Evolutionary conservation across 1,140 invertebrate species (phyloP).

Genomic region (Tetragnatha versicolor): DNA sequence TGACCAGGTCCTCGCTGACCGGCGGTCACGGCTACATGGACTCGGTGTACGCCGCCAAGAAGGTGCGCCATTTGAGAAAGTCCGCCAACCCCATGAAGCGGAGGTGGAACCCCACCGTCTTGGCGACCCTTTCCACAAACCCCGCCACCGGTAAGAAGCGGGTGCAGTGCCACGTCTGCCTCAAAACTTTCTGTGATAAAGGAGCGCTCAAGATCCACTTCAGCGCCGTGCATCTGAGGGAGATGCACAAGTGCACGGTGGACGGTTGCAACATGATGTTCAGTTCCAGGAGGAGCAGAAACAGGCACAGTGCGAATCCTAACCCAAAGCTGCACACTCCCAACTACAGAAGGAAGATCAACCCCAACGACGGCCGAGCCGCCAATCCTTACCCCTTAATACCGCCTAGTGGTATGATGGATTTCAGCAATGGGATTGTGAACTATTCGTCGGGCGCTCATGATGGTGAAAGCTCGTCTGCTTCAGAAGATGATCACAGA

Average conservation of each 20-base stretch:
- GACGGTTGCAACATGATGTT: constrained; percentile 99
- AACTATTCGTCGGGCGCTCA: constrained; percentile 6
- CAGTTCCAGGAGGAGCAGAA: constrained; percentile 92
- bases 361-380: constrained; percentile 88
- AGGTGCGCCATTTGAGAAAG: constrained; percentile 72
- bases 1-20: constrained; percentile 53
- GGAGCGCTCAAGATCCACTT: constrained; percentile 99
- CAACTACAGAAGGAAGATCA: constrained; percentile 88
- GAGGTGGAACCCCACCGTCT: constrained; percentile 87
- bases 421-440: constrained; percentile 24
- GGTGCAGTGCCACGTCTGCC: constrained; percentile 96
- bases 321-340: constrained; percentile 98
- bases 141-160: constrained; percentile 92
- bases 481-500: constrained; percentile 21
- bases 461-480: constrained; percentile 36
- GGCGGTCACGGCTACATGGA: constrained; percentile 28
- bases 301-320: constrained; percentile 96
- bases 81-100: constrained; percentile 85
- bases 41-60: constrained; percentile 61
- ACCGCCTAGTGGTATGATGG: constrained; percentile 61
- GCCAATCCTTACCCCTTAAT: constrained; percentile 82
- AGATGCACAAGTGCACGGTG: constrained; percentile 99
- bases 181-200: constrained; percentile 99
- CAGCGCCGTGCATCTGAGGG: constrained; percentile 95
- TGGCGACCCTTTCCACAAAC: constrained; percentile 89